Percentiles rank a stretch among this genome's conserved stretches.
These are phyloP conservation scores for Pseudomyrmex flavicornis DNA, from an alignment of 1,140 invertebrate species.

Conservation along the genomic window DNA sequence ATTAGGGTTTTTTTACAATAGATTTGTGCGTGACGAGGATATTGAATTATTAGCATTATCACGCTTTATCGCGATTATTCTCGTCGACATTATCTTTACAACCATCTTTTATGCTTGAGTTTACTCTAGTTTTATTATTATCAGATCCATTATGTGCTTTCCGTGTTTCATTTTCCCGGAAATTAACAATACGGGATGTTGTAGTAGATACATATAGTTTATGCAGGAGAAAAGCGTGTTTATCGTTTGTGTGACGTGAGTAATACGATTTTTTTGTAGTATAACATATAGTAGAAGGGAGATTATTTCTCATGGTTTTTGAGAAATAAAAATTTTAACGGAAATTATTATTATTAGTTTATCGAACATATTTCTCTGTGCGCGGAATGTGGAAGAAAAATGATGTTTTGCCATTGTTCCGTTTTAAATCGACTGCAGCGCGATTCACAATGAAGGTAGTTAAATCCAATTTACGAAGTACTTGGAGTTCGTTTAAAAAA, in stretches of 20 bases:
- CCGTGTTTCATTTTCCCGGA: constrained; percentile 51
- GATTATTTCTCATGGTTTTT: neutral
- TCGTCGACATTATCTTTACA: constrained; percentile 22
- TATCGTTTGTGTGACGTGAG: neutral
- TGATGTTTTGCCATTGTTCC: constrained; percentile 35
- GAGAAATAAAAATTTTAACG: neutral
- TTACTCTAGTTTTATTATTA: constrained; percentile 57
- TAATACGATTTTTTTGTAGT: constrained; percentile 30
- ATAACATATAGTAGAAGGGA: neutral
- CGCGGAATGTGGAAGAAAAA: neutral
- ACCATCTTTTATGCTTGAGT: constrained; percentile 27
- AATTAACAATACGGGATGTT: constrained; percentile 40
- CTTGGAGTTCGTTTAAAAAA: constrained; percentile 45
- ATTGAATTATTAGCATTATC: constrained; percentile 42
- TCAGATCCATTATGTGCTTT: constrained; percentile 46
- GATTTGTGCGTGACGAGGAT: neutral
- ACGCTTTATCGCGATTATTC: constrained; percentile 38
- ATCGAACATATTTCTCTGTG: too few species aligned
- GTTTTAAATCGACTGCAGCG: constrained; percentile 44
- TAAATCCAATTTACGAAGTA: constrained; percentile 56
- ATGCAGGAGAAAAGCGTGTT: neutral
- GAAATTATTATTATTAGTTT: too few species aligned
- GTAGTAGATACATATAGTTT: neutral
- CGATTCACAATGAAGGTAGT: constrained; percentile 50
- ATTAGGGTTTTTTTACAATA: too few species aligned